These are phyloP conservation scores for Cheilosia soror DNA, from an alignment of 2,888 invertebrate genomes.

Conservation along the genomic window DNA sequence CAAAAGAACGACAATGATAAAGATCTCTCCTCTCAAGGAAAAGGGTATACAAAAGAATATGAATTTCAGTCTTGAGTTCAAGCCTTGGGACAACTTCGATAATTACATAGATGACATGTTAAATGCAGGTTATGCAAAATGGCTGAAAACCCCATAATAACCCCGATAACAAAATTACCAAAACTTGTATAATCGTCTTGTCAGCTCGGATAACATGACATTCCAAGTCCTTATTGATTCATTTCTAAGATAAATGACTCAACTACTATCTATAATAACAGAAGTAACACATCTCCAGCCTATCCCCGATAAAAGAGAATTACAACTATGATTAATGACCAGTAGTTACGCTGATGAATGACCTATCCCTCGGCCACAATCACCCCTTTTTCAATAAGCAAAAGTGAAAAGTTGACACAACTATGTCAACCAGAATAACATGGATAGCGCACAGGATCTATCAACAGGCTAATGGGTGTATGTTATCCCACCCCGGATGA, in stretches of 20 bases:
- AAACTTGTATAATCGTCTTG: too few relatives aligned
- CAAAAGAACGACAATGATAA: too few relatives aligned
- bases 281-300: neutral
- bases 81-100: too few relatives aligned
- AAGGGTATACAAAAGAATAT: too few relatives aligned
- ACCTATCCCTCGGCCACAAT: neutral
- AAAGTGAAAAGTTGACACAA: conserved; percentile 55
- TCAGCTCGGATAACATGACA: too few relatives aligned
- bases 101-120: too few relatives aligned
- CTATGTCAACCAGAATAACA: conserved; percentile 31
- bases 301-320: conserved; percentile 2
- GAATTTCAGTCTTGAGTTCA: too few relatives aligned
- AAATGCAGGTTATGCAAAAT: too few relatives aligned
- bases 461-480: conserved; percentile 27
- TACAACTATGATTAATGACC: conserved; percentile 46
- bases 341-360: conserved; percentile 12
- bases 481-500: neutral
- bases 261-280: neutral
- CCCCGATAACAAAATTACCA: too few relatives aligned
- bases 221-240: conserved; percentile 9
- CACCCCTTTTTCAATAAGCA: conserved; percentile 22
- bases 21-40: too few relatives aligned
- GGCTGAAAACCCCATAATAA: too few relatives aligned
- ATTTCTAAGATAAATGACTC: conserved; percentile 18
- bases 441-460: conserved; percentile 13